Percentiles rank a stretch among this genome's conserved stretches.
Conservation (phyloP, 2,888 invertebrate genomes). For the Melanargia galathea region DNA sequence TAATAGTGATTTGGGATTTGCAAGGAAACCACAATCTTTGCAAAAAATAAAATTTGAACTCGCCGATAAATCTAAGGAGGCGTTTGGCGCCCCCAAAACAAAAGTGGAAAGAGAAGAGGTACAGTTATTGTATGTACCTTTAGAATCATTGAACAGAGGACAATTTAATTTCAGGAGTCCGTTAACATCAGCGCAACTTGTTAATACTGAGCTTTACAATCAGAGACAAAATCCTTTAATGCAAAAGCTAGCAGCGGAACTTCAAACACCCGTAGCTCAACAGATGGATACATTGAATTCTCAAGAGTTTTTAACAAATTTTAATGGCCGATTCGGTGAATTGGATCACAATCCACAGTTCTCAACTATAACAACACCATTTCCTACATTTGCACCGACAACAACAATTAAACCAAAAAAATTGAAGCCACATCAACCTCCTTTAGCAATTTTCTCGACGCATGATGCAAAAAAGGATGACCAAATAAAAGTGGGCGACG, state of each 20-base stretch:
- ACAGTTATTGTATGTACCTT: conserved; percentile 91
- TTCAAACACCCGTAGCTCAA: conserved; percentile 55
- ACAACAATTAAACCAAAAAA: conserved; percentile 80
- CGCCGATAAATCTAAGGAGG: conserved; percentile 59
- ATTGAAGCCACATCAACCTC: conserved; percentile 91
- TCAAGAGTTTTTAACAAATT: conserved; percentile 62
- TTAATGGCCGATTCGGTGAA: conserved; percentile 56
- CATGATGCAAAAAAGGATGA: conserved; percentile 72
- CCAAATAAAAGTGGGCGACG: conserved; percentile 85
- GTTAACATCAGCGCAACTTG: conserved; percentile 52
- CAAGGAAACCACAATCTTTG: conserved; percentile 62
- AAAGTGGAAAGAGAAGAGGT: conserved; percentile 84
- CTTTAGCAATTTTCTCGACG: conserved; percentile 90
- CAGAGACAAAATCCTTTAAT: conserved; percentile 54
- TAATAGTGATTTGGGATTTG: conserved; percentile 49
- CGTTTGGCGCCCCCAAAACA: conserved; percentile 49
- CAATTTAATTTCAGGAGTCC: conserved; percentile 70
- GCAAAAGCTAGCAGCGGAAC: conserved; percentile 55
- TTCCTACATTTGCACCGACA: conserved; percentile 68
- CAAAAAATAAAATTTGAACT: conserved; percentile 71
- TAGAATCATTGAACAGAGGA: conserved; percentile 85
- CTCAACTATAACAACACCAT: conserved; percentile 64
- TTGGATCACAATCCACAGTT: conserved; percentile 66
- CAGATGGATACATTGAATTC: conserved; percentile 55
- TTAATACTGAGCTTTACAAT: conserved; percentile 62